Base-by-base conservation (phyloP, 1,140 invertebrate genomes). In the Cydia strobilella region DNA sequence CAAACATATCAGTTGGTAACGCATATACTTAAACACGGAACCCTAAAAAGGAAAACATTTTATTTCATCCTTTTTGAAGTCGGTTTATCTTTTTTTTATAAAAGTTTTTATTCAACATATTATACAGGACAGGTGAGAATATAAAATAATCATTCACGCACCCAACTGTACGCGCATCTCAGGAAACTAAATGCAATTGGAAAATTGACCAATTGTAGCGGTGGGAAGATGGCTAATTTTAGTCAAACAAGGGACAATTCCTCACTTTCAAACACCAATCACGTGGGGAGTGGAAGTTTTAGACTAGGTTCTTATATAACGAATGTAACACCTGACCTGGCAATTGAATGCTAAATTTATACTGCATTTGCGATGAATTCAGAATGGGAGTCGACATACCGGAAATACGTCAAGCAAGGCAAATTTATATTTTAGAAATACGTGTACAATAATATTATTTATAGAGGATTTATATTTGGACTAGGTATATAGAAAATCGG, bases 171-270 rank as follows among this genome's bases (percentile, higher is more conserved):
- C 86, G 71, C 75, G 79, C 79, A 77, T 79, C 84, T 85, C 80
- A 87, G 88, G 88, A 90, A 89, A 79, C 85, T 84, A 86, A 88
- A 87, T 87, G 84, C 85, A 91, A 91, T 90, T 91, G 90, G 86
- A 80, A 86, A 92, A 92, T 92, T 90, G 90, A 89, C 84, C 90
- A 92, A 89, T 92, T 91, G 87, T 84, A 77, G 71, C 81, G 77
- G 79, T 77, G 79, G 81, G 83, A 84, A 84, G 80, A 86, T 77
- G 80, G 81, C 80, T 90, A 86, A 90, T 90, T 90, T 89, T 84
- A 84, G 83, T 84, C 82, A 77, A 69, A 69, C 65, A 69, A 80
- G 79, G 83, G 83, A 83, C 83, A 88, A 85, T 85, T 86, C 75
- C 75, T 80, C 77, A 83, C 77, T 84, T 82, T 84, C 72, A 79